Evolutionary conservation across 2,113 vertebrate genomes (phyloP).

Genomic region (Opisthocomus hoazin): DNA sequence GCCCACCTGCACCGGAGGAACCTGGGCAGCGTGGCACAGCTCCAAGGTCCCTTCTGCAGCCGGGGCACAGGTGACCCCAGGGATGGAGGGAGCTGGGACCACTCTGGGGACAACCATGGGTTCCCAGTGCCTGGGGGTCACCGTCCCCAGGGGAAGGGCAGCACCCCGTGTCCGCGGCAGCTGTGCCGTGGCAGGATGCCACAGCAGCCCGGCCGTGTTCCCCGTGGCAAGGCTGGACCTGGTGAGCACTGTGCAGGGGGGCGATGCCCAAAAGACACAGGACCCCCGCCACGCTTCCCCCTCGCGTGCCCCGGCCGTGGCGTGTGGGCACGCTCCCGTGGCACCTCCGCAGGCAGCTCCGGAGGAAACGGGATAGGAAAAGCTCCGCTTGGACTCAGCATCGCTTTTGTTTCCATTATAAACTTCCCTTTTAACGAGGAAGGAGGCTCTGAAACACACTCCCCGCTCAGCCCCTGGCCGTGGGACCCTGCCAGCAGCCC

Average conservation of each 20-base stretch:
- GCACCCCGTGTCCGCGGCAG: rapidly evolving
- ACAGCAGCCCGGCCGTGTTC: neutral
- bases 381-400: neutral
- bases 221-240: rapidly evolving
- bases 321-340: neutral
- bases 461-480: rapidly evolving
- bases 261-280: rapidly evolving
- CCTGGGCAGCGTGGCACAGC: rapidly evolving
- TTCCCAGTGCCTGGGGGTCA: neutral
- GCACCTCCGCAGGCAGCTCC: neutral
- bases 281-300: rapidly evolving
- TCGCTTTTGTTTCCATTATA: slow-evolving; percentile 9
- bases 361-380: neutral
- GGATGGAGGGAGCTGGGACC: neutral
- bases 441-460: neutral
- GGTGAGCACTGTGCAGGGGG: rapidly evolving
- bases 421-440: neutral
- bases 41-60: too few relatives aligned
- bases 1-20: neutral
- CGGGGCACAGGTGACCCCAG: neutral
- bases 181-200: neutral
- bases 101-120: neutral
- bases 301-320: rapidly evolving
- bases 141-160: neutral
- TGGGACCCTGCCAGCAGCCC: neutral